A percentile compares a stretch with the other conserved stretches of the same genome.
Evolutionary conservation across 30 jellyfish, hydroid and myxozoan species (phyloP).

Genomic region (Aurelia aurita): DNA sequence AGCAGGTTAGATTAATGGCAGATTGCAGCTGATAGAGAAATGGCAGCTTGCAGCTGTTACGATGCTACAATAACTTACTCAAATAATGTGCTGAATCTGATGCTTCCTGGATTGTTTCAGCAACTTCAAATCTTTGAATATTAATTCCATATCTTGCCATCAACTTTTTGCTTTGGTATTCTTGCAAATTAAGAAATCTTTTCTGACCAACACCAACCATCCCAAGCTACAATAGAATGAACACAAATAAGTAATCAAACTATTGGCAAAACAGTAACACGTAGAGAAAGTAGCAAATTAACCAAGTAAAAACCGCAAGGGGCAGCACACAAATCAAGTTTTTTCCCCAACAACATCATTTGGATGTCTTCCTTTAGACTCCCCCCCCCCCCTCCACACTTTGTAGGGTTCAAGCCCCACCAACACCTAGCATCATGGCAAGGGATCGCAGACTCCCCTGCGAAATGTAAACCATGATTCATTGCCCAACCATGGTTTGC

Average conservation of each 20-base stretch:
- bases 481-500: too few species aligned
- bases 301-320: neutral
- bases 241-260: neutral
- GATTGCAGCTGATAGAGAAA: too few species aligned
- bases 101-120: constrained; percentile 84
- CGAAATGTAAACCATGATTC: too few species aligned
- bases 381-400: too few species aligned
- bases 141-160: constrained; percentile 89
- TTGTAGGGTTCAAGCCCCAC: too few species aligned
- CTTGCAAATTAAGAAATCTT: constrained; percentile 88
- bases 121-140: constrained; percentile 93
- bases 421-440: too few species aligned
- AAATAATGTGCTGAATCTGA: constrained; percentile 72
- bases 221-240: constrained; percentile 42
- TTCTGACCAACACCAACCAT: constrained; percentile 55
- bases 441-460: too few species aligned
- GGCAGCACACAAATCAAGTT: neutral
- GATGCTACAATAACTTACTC: constrained; percentile 47
- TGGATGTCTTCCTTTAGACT: too few species aligned
- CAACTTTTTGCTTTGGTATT: constrained; percentile 91
- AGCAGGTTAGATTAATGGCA: too few species aligned
- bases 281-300: neutral
- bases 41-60: too few species aligned
- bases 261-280: too few species aligned
- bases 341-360: too few species aligned